phyloP scores from a whole-genome alignment of 92 coral and sea anemone genomes.

The Umimayanthus kanabou region DNA sequence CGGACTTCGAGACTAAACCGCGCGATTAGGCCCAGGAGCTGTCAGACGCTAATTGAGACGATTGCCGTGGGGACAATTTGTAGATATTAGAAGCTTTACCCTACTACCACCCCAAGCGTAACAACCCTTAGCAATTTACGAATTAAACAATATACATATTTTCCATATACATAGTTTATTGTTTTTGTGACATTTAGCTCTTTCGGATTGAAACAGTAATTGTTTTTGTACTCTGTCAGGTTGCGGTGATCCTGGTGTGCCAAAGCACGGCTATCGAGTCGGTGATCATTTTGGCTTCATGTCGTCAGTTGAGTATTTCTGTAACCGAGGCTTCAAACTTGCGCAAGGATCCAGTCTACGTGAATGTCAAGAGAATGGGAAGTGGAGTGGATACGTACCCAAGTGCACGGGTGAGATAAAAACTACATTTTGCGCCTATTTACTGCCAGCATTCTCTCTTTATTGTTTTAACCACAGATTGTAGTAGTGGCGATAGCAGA shows the following conservation, averaged over 20 bases:
- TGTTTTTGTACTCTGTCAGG: conserved; percentile 21
- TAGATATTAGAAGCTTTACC: no score
- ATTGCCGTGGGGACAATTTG: no score
- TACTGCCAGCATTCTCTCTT: neutral
- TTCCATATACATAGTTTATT: no score
- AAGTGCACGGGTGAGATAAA: conserved; percentile 63
- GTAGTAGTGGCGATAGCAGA: no score
- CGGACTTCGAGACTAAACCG: no score
- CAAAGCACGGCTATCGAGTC: conserved; percentile 71
- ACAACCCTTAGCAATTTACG: no score
- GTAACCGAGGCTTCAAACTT: conserved; percentile 77
- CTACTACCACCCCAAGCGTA: no score
- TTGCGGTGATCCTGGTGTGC: conserved; percentile 75
- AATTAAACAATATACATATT: no score
- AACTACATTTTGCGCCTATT: neutral
- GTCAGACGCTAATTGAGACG: no score
- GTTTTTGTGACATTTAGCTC: no score
- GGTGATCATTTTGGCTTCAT: conserved; percentile 66
- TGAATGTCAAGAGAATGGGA: conserved; percentile 60
- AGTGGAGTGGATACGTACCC: conserved; percentile 83
- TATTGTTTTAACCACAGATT: no score
- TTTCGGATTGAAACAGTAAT: neutral
- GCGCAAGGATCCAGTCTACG: conserved; percentile 61
- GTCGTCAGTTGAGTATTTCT: conserved; percentile 73
- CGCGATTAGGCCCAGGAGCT: no score